These are phyloP conservation scores for Botia kubotai DNA, from an alignment of 2,797 vertebrate genomes.

Conservation along the genomic window DNA sequence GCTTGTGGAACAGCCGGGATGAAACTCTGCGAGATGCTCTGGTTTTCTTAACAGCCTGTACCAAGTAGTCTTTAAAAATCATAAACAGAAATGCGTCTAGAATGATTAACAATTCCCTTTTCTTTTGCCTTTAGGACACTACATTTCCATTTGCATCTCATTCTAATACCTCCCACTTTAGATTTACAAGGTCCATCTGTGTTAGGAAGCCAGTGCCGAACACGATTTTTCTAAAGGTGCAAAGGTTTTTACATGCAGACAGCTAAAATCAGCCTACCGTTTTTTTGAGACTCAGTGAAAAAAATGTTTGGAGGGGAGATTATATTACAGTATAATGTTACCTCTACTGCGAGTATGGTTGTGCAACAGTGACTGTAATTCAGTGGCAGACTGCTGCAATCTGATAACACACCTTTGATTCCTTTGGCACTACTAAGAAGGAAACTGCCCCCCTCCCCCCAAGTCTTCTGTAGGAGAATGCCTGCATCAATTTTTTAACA, in stretches of 20 bases:
- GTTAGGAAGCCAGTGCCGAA: slow-evolving; percentile 64
- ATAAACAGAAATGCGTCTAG: slow-evolving; percentile 23
- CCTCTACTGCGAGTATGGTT: slow-evolving; percentile 23
- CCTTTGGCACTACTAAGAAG: slow-evolving; percentile 6
- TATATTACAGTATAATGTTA: slow-evolving; percentile 25
- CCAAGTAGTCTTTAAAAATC: slow-evolving; percentile 26
- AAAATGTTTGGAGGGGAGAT: slow-evolving; percentile 27
- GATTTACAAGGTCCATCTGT: slow-evolving; percentile 68
- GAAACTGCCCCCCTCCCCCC: neutral
- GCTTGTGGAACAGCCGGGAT: slow-evolving; percentile 19
- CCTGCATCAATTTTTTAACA: slow-evolving; percentile 73
- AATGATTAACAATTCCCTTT: slow-evolving; percentile 28
- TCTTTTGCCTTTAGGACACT: slow-evolving; percentile 59
- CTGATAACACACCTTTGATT: slow-evolving; percentile 47
- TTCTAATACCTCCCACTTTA: slow-evolving; percentile 57
- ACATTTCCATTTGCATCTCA: slow-evolving; percentile 64
- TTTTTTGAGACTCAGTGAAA: slow-evolving; percentile 14
- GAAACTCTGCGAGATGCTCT: slow-evolving; percentile 13
- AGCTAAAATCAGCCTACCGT: slow-evolving; percentile 11
- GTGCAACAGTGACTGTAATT: slow-evolving; percentile 35
- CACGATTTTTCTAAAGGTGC: slow-evolving; percentile 65
- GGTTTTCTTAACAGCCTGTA: neutral
- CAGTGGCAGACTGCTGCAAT: slow-evolving; percentile 31
- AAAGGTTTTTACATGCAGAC: slow-evolving; percentile 40
- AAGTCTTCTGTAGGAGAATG: slow-evolving; percentile 58